Conservation (phyloP, 2,797 vertebrate genomes). For the Lepidocolaptes lacrymiger region DNA sequence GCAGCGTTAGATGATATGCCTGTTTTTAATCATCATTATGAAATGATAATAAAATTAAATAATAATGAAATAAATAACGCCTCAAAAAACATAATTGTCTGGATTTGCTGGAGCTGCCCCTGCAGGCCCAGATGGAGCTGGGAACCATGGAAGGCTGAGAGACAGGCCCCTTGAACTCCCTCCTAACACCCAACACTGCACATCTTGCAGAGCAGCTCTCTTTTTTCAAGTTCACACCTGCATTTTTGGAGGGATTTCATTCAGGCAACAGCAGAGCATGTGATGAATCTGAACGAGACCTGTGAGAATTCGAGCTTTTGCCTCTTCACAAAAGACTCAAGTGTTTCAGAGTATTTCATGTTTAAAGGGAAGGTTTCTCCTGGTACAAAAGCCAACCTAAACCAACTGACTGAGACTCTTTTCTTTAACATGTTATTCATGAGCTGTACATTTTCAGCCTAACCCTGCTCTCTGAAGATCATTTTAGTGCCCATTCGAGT, state of each 20-base stretch:
- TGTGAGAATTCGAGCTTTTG: not conserved
- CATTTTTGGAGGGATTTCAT: not conserved
- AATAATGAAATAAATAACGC: not conserved
- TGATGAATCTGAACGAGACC: not conserved
- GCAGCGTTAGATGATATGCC: not conserved
- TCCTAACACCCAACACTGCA: not conserved
- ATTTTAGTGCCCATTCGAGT: not conserved
- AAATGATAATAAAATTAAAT: too few relatives aligned
- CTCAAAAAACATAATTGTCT: not conserved
- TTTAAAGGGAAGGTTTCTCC: not conserved
- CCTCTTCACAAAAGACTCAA: not conserved
- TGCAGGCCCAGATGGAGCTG: not conserved
- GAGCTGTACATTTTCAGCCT: not conserved
- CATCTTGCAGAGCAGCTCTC: not conserved
- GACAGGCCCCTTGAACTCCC: not conserved
- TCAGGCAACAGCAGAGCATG: not conserved
- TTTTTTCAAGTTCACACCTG: not conserved
- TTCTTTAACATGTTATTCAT: not conserved
- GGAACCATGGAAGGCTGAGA: not conserved
- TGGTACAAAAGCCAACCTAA: not conserved
- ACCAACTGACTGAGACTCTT: not conserved
- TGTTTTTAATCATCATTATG: not conserved
- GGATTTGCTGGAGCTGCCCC: not conserved
- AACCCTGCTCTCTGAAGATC: not conserved
- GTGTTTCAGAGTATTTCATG: rapidly evolving